Evolutionary conservation across 2,888 invertebrate genomes (phyloP).

Genomic region (Dryobotodes eremita): DNA sequence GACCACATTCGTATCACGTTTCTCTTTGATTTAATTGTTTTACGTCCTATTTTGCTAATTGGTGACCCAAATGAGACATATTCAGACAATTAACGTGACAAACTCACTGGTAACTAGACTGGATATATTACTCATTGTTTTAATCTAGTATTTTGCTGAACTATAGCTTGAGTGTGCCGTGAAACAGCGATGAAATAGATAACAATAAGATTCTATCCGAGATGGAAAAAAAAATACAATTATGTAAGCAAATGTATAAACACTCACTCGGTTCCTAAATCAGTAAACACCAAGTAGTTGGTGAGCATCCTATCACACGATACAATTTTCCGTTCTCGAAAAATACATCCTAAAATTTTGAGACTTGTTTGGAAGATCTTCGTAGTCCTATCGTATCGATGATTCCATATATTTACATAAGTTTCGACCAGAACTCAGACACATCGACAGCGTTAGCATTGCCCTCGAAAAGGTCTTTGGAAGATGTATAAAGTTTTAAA

Average conservation of each 20-base stretch:
- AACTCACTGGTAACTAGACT: constrained; percentile 13
- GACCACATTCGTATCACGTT: constrained; percentile 40
- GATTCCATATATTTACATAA: background rate
- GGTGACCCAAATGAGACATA: constrained; percentile 60
- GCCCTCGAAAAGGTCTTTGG: background rate
- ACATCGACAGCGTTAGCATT: background rate
- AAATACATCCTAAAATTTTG: background rate
- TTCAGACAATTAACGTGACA: constrained; percentile 58
- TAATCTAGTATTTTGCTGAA: background rate
- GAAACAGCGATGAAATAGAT: background rate
- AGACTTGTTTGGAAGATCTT: background rate
- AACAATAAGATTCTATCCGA: background rate
- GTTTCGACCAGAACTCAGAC: background rate
- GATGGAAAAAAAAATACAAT: background rate
- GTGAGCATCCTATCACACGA: background rate
- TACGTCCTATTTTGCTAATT: constrained; percentile 72
- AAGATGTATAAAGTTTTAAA: background rate
- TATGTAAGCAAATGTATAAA: background rate
- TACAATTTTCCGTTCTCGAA: background rate
- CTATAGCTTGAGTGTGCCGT: background rate
- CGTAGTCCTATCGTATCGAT: background rate
- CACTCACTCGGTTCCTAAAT: background rate
- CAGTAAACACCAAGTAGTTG: background rate
- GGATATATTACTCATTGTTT: constrained; percentile 5
- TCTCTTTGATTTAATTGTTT: constrained; percentile 45